Evolutionary conservation across 2,797 vertebrate genomes (phyloP), one percentile per base, ranked within the genome.

Genomic region (Lutjanus argentimaculatus): DNA sequence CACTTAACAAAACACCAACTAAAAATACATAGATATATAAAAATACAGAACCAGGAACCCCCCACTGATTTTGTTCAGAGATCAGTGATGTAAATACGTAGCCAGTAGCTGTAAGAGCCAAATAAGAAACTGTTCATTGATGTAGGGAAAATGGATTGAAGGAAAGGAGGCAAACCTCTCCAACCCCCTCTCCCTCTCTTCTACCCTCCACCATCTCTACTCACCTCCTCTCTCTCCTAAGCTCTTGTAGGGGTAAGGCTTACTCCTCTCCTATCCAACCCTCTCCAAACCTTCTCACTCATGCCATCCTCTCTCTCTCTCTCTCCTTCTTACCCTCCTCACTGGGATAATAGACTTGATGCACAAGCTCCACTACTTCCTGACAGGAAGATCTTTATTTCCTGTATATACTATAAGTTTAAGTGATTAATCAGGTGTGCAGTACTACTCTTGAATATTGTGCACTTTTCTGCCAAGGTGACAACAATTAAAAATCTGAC

Each of bases 61-160:
- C 57, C 25, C 55, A 46, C 59, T 46, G 16, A 65, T 49, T 49
- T 65, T 65, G 8, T 68, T 55, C 67, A 68, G 36, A 21, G 63
- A 65, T 65, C 63, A 2, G 21, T 65, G 14, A 48, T 4, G 45
- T 65, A 65, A 66, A 62, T 7, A 64, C 2, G 21, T 46, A 65
- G 6, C 43, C 45, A 65, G 4, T 65, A 65, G 0, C 43, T 65
- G 45, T 7, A 30, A 65, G 45, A 65, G 45, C n/a, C 63, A 65
- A 48, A 65, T 64, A 64, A 64, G n/a, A 64, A 64, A 64, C 30
- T 48, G 43, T 64, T 64, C 17, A 12, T 63, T 64, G 63, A 65
- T 48, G 11, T 8, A 66, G 62, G 64, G 46, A 36, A 2, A 66
- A 62, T 2, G 53, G 53, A 56, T 13, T 22, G 53, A 22, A 22